Percentiles rank a stretch among this genome's conserved stretches.
These are phyloP conservation scores for Argyra leucocephala DNA, from an alignment of 2,888 invertebrate species.

Conservation along the genomic window DNA sequence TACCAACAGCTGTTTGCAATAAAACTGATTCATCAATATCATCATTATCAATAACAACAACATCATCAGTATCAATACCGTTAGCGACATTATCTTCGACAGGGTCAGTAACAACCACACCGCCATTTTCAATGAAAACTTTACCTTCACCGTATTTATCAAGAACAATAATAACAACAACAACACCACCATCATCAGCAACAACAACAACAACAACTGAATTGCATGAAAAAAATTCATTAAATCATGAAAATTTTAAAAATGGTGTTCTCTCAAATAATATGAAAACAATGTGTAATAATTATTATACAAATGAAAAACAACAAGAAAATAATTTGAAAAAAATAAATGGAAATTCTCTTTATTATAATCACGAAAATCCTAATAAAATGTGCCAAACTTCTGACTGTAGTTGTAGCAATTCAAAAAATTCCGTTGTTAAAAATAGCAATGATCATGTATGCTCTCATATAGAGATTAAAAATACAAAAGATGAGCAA, in stretches of 20 bases:
- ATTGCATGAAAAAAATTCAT: not conserved
- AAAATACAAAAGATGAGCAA: slow-evolving; percentile 1
- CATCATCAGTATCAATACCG: not conserved
- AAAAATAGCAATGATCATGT: slow-evolving; percentile 6
- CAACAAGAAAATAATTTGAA: not conserved
- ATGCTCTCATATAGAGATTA: not conserved
- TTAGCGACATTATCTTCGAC: not conserved
- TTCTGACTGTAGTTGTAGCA: not conserved
- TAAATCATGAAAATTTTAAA: not conserved
- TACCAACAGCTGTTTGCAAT: not conserved
- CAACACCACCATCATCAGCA: not conserved
- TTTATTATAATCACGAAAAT: not conserved
- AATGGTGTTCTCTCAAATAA: not conserved
- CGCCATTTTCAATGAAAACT: not conserved
- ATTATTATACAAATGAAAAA: not conserved
- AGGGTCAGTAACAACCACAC: not conserved
- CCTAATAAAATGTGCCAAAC: not conserved
- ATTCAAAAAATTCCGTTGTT: not conserved
- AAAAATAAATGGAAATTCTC: slow-evolving; percentile 2
- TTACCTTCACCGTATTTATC: not conserved
- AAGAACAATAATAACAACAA: not conserved
- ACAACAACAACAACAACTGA: not conserved
- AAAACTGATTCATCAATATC: not conserved
- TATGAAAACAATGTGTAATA: not conserved
- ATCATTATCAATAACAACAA: not conserved